Conservation (phyloP, 2,797 vertebrate genomes). For the Syncerus caffer region DNA sequence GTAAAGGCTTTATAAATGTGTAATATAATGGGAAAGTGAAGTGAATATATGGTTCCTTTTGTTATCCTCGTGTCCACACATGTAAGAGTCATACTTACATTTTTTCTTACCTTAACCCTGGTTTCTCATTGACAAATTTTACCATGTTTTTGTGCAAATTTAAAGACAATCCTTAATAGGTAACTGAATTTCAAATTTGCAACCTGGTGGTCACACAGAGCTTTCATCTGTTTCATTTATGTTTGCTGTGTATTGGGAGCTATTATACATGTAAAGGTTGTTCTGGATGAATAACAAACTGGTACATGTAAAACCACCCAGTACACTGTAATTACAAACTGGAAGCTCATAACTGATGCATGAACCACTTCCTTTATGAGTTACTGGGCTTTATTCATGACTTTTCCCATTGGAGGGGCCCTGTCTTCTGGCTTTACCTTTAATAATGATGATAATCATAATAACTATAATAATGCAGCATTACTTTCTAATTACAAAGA, state of each 20-base stretch:
- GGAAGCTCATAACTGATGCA: constrained; percentile 66
- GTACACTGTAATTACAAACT: constrained; percentile 71
- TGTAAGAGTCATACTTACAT: background rate
- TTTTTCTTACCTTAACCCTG: background rate
- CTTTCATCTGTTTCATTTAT: background rate
- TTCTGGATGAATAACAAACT: constrained; percentile 51
- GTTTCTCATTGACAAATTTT: background rate
- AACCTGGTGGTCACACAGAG: background rate
- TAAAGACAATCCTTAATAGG: background rate
- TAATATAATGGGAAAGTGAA: background rate
- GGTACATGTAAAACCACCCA: constrained; percentile 36
- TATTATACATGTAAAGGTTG: background rate
- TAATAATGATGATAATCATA: constrained; percentile 72
- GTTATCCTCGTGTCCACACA: background rate
- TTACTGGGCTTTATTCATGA: constrained; percentile 53
- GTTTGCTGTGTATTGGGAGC: background rate
- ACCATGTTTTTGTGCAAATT: background rate
- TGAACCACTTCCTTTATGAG: constrained; percentile 74
- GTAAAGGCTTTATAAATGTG: background rate
- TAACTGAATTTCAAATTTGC: background rate
- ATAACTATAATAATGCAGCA: constrained; percentile 72
- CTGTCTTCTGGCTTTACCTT: constrained; percentile 67
- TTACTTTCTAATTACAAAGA: constrained; percentile 78
- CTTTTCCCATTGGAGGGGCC: constrained; percentile 66
- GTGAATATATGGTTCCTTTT: background rate